phyloP scores from a whole-genome alignment of 2,113 vertebrate genomes.

The Nannobrachium achirus region DNA sequence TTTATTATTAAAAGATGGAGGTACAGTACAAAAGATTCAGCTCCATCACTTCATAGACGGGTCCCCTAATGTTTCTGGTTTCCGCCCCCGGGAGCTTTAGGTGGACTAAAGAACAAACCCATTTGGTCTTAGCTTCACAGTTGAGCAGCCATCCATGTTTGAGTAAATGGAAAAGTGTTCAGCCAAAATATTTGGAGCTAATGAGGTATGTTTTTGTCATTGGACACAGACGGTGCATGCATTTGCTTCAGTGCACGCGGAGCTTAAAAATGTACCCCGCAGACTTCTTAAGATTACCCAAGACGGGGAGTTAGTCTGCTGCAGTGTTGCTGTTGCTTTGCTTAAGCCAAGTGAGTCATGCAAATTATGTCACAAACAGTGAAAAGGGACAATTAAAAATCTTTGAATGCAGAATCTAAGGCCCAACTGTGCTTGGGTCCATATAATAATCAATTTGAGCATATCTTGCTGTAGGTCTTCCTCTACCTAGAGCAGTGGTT shows the following conservation, averaged over 20 bases:
- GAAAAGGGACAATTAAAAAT: too few relatives aligned
- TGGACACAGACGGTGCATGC: constrained; percentile 31
- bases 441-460: too few relatives aligned
- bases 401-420: too few relatives aligned
- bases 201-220: constrained; percentile 48
- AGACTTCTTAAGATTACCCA: constrained; percentile 23
- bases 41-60: background rate
- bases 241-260: constrained; percentile 35
- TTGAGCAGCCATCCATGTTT: constrained; percentile 40
- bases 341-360: too few relatives aligned
- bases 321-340: too few relatives aligned
- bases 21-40: constrained; percentile 24
- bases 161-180: constrained; percentile 26
- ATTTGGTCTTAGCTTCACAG: constrained; percentile 43
- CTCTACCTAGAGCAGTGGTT: too few relatives aligned
- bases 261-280: constrained; percentile 18
- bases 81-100: constrained; percentile 16
- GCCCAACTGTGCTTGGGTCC: too few relatives aligned
- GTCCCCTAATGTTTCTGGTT: constrained; percentile 14
- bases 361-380: too few relatives aligned
- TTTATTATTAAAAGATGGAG: too few relatives aligned
- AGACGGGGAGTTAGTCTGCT: too few relatives aligned
- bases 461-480: too few relatives aligned
- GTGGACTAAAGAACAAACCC: constrained; percentile 34
- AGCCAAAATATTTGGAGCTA: constrained; percentile 37